Evolutionary conservation across 1,140 invertebrate species (phyloP).

Genomic region (Conopomorpha cramerella): DNA sequence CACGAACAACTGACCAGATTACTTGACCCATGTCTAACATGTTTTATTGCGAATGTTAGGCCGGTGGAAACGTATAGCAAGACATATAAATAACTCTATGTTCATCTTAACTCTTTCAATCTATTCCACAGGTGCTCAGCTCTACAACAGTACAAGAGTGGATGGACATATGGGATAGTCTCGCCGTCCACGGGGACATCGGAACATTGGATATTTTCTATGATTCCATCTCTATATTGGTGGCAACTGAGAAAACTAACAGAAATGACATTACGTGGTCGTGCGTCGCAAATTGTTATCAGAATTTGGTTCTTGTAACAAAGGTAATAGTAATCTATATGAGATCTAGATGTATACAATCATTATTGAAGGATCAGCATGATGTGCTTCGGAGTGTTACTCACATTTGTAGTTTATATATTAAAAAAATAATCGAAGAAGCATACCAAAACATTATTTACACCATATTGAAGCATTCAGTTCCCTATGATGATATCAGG

Average conservation of each 20-base stretch:
- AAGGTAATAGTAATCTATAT: no score
- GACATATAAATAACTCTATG: no score
- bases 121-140: constrained; percentile 21
- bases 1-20: background rate
- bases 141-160: constrained; percentile 27
- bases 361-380: no score
- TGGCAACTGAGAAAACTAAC: constrained; percentile 17
- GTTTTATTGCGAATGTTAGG: background rate
- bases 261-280: constrained; percentile 17
- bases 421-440: no score
- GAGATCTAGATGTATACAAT: no score
- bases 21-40: background rate
- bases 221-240: constrained; percentile 17
- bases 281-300: constrained; percentile 31
- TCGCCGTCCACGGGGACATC: constrained; percentile 12
- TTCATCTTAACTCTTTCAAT: no score
- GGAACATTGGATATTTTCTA: constrained; percentile 21
- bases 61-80: no score
- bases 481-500: no score
- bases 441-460: no score
- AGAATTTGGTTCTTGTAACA: constrained; percentile 20
- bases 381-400: no score
- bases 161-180: constrained; percentile 30
- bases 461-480: no score
- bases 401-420: no score